Evolutionary conservation across 2,888 invertebrate species (phyloP), one percentile per base, ranked within the genome.

Genomic region (Mystacides longicornis): DNA sequence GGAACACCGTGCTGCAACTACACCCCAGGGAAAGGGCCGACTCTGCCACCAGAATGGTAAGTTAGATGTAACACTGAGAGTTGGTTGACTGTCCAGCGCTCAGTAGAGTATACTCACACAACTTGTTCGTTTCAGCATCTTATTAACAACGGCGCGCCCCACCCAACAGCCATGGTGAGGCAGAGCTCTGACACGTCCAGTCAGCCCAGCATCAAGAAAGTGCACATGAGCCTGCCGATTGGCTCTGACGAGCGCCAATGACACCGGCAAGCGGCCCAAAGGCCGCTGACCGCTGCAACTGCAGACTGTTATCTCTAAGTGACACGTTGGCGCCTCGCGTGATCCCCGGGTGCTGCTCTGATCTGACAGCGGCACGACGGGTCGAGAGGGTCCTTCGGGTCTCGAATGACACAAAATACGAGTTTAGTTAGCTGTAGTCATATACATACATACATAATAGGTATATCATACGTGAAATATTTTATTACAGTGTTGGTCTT

Each of bases 251-350:
- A 37, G 7, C 14, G 16, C 2, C 27, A 59, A 49, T 57, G 59
- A 59, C 59, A 43, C 14, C 51, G 58, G 57, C 55, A 33, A 43
- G 55, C 52, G 60, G 60, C 56, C 33, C 23, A 23, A 16, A 49
- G 27, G 52, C 53, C 52, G 22, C 56, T 46, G 20, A 22, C 55
- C 23, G 16, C 31, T 2, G 20, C 54, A 7, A 27, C 55, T 1
- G 46, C 37, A 7, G 60, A 60, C 55, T 60, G 58, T 18, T 60
- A 60, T 23, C 55, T 60, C 9, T 60, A 49, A 54, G n/a, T n/a
- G n/a, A n/a, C n/a, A n/a, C n/a, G n/a, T n/a, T n/a, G n/a, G n/a
- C n/a, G n/a, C n/a, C n/a, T n/a, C n/a, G n/a, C n/a, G n/a, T n/a
- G n/a, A n/a, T n/a, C n/a, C n/a, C n/a, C n/a, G n/a, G n/a, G n/a